A percentile compares a stretch with the other conserved stretches of the same genome.
Conservation (phyloP, 1,140 invertebrate species). For the Drosophila lacteicornis region DNA sequence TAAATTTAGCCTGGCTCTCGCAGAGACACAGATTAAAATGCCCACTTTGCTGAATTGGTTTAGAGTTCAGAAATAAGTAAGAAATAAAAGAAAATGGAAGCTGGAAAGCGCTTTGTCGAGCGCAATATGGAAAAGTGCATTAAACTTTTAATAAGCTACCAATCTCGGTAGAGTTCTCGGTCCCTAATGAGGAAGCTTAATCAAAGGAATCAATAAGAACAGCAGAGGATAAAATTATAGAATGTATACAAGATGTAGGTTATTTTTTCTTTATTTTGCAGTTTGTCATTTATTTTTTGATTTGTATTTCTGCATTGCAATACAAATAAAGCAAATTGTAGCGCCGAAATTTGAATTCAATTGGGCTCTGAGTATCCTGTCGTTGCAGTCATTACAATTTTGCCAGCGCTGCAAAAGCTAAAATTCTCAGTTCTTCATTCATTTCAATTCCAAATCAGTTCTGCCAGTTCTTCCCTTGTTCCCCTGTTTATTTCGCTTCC, state of each 20-base stretch:
- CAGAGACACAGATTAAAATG: slow-evolving; percentile 58
- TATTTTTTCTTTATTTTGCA: not conserved
- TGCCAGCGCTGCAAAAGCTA: slow-evolving; percentile 61
- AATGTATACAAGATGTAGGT: not conserved
- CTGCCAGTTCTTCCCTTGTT: not conserved
- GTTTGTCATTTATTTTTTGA: not conserved
- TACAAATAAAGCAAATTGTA: slow-evolving; percentile 14
- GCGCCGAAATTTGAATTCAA: slow-evolving; percentile 33
- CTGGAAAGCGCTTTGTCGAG: slow-evolving; percentile 31
- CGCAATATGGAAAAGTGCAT: slow-evolving; percentile 55
- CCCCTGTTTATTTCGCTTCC: not conserved
- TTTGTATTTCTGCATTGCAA: not conserved
- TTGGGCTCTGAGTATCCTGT: slow-evolving; percentile 15
- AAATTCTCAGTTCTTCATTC: slow-evolving; percentile 55
- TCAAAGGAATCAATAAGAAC: not conserved
- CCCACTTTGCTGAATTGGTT: slow-evolving; percentile 64
- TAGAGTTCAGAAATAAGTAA: slow-evolving; percentile 37
- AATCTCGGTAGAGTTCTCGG: slow-evolving; percentile 4
- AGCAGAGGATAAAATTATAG: not conserved
- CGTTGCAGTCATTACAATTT: slow-evolving; percentile 66
- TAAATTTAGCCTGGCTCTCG: slow-evolving; percentile 42
- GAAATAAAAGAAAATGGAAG: slow-evolving; percentile 5
- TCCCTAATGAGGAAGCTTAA: slow-evolving; percentile 35
- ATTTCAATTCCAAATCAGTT: slow-evolving; percentile 73
- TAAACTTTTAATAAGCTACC: slow-evolving; percentile 52